phyloP scores from a whole-genome alignment of 2,113 vertebrate genomes.

The Nerophis lumbriciformis region DNA sequence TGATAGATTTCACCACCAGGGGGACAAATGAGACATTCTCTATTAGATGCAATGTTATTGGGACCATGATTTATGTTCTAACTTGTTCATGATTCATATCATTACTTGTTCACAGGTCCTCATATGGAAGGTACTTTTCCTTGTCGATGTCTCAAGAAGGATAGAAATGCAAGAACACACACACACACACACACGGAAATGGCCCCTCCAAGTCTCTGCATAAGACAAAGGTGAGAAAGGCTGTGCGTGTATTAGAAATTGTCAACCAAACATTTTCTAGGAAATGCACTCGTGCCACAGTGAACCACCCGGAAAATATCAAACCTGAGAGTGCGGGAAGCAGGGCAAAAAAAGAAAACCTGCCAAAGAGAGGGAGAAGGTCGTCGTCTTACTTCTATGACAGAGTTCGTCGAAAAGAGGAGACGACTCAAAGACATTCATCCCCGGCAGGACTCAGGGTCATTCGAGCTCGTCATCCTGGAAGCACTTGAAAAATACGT shows the following conservation, averaged over 20 bases:
- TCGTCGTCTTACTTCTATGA: constrained; percentile 52
- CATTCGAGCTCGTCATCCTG: constrained; percentile 65
- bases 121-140: no score
- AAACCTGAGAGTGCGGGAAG: constrained; percentile 38
- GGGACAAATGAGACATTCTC: no score
- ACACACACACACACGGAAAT: constrained; percentile 17
- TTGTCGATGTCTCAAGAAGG: no score
- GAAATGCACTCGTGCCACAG: constrained; percentile 3
- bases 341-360: constrained; percentile 33
- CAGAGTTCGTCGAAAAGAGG: constrained; percentile 45
- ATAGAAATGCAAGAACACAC: no score
- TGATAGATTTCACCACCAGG: no score
- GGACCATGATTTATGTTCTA: no score
- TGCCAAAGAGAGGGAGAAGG: constrained; percentile 33
- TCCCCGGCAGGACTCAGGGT: constrained; percentile 59
- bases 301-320: constrained; percentile 26
- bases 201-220: no score
- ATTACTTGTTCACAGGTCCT: no score
- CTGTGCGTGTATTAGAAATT: no score
- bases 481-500: constrained; percentile 62
- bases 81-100: no score
- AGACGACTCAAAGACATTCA: constrained; percentile 57
- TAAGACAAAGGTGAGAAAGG: no score
- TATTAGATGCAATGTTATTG: no score
- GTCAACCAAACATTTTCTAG: background rate